Evolutionary conservation across 2,113 vertebrate species (phyloP), one percentile per base, ranked within the genome.

Genomic region (Furnarius figulus): DNA sequence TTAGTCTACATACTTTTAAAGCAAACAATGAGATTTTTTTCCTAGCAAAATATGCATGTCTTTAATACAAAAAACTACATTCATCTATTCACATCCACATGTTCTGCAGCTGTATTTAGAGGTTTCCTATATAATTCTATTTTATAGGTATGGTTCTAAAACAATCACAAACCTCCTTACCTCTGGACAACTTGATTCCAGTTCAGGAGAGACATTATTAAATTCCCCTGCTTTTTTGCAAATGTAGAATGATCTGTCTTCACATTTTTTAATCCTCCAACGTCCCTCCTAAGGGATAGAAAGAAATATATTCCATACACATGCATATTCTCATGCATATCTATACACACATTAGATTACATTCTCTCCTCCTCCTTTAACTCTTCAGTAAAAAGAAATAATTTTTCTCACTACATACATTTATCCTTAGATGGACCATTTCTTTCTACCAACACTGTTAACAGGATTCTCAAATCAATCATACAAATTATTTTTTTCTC

Each of bases 251-350:
- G 97, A 95, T 59, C 44, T 97, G 65, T 98, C 98, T 62, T 98
- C 97, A 94, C 99, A 99, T 5, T 97, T 95, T 61, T 93, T 98
- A 85, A 99, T 96, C 93, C 98, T 96, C 99, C 99, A 99, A 65
- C 62, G 96, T 62, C 98, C 99, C 6, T 98, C 97, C 99, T 99
- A 95, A 47, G 27, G 77, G 81, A 84, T 89, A 96, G 76, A 94
- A 76, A 53, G 4, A 27, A 74, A 2, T 31, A 56, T 23, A 53
- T 39, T 63, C 24, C 46, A 10, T 87, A 55, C 8, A 25, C 55
- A 66, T 2, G 4, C 37, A 70, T 65, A 53, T 62, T 92, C 20
- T 72, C 42, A 76, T 28, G 37, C 30, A 28, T 42, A 59, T 35
- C 61, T 56, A 40, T 8, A 55, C 16, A 73, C 28, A 58, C 2